These are phyloP conservation scores for Lasioglossum oenotherae DNA, from an alignment of 2,888 invertebrate species.

Conservation along the genomic window DNA sequence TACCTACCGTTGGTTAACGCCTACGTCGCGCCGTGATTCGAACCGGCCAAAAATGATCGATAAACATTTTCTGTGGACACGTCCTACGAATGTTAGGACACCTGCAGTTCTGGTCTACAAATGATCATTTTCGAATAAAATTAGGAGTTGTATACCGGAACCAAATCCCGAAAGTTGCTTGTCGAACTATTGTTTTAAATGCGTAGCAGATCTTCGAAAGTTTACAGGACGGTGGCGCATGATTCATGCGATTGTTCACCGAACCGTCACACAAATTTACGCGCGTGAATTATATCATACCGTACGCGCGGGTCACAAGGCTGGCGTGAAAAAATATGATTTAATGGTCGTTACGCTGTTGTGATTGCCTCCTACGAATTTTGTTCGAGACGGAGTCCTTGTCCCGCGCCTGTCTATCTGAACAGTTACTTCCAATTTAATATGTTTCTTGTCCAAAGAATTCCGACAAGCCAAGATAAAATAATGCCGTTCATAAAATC, in stretches of 20 bases:
- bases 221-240: not conserved
- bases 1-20: constrained; percentile 72
- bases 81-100: no score
- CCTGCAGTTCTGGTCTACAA: no score
- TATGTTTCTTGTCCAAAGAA: not conserved
- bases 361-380: constrained; percentile 26
- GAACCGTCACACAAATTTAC: constrained; percentile 1
- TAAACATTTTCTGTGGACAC: no score
- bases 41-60: not conserved
- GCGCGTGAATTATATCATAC: constrained; percentile 14
- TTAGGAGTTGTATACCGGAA: no score
- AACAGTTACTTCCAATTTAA: not conserved
- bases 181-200: not conserved
- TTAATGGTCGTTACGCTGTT: constrained; percentile 34
- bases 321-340: constrained; percentile 37
- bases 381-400: constrained; percentile 17
- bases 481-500: not conserved
- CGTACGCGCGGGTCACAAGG: constrained; percentile 7
- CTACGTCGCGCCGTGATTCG: constrained; percentile 64
- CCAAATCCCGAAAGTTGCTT: no score
- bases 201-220: not conserved
- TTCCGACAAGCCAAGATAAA: not conserved
- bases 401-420: not conserved
- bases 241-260: constrained; percentile 2
- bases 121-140: no score